A percentile compares a stretch with the other conserved stretches of the same genome.
Conservation (phyloP, 2,888 invertebrate genomes). For the Cataglyphis altisquamis region DNA sequence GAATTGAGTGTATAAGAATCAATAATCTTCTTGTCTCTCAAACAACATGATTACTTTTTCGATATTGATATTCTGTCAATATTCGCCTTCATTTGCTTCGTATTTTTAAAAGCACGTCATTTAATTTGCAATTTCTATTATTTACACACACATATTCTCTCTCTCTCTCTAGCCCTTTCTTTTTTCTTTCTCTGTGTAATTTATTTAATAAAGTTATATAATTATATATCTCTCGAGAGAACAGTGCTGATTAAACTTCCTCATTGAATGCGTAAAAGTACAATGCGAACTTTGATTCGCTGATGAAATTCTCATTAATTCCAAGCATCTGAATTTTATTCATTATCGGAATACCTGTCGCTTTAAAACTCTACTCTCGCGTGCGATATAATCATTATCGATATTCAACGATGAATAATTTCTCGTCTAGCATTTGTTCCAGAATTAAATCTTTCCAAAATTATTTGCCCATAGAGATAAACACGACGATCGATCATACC, state of each 20-base stretch:
- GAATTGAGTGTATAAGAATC: constrained; percentile 53
- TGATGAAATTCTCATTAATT: constrained; percentile 40
- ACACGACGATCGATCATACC: constrained; percentile 27
- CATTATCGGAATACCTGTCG: constrained; percentile 22
- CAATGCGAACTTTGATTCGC: constrained; percentile 12
- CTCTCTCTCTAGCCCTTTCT: not conserved
- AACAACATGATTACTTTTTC: constrained; percentile 37
- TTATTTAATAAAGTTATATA: constrained; percentile 21
- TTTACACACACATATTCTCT: not conserved
- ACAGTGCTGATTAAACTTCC: constrained; percentile 15
- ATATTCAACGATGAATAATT: constrained; percentile 29
- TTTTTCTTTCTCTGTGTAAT: not conserved
- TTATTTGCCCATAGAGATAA: constrained; percentile 18
- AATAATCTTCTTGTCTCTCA: constrained; percentile 47
- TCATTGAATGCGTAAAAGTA: constrained; percentile 20
- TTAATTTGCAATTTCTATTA: constrained; percentile 20
- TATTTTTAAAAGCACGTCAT: constrained; percentile 3
- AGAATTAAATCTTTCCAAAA: constrained; percentile 35
- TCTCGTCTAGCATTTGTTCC: constrained; percentile 11
- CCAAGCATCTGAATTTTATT: constrained; percentile 36
- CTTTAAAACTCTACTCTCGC: constrained; percentile 21
- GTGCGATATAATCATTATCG: constrained; percentile 39
- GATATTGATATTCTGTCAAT: constrained; percentile 41
- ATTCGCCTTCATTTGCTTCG: not conserved
- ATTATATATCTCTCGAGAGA: constrained; percentile 5